Percentiles rank a stretch among this genome's conserved stretches.
phyloP scores from a whole-genome alignment of 2,797 vertebrate species.

The Neosalanx taihuensis region DNA sequence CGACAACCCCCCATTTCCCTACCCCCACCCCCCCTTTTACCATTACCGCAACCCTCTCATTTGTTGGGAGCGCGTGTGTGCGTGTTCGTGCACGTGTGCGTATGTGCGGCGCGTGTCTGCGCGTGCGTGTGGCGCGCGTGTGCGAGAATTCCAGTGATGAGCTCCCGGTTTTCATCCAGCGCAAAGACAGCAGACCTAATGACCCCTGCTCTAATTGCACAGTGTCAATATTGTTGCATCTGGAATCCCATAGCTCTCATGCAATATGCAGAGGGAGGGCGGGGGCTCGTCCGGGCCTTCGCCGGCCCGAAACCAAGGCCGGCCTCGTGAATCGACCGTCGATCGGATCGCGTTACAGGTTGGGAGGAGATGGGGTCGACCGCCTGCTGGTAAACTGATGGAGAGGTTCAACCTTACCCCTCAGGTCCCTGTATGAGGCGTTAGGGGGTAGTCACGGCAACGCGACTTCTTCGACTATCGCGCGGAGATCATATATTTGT shows the following conservation, averaged over 20 bases:
- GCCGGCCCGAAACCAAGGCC: slow-evolving; percentile 30
- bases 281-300: slow-evolving; percentile 42
- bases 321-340: slow-evolving; percentile 25
- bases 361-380: too few species aligned
- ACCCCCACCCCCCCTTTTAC: slow-evolving; percentile 25
- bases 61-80: slow-evolving; percentile 40
- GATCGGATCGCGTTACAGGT: slow-evolving; percentile 35
- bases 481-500: too few species aligned
- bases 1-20: slow-evolving; percentile 17
- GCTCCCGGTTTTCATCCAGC: slow-evolving; percentile 49
- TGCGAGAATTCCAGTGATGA: slow-evolving; percentile 55
- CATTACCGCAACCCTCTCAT: slow-evolving; percentile 62
- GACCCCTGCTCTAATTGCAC: slow-evolving; percentile 71
- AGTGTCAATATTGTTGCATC: slow-evolving; percentile 77
- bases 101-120: neutral
- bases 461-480: too few species aligned
- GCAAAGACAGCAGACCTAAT: slow-evolving; percentile 63
- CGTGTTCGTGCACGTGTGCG: slow-evolving; percentile 26
- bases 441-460: too few species aligned
- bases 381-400: too few species aligned
- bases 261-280: slow-evolving; percentile 60
- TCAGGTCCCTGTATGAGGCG: too few species aligned
- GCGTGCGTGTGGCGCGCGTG: slow-evolving; percentile 12
- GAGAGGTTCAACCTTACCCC: too few species aligned
- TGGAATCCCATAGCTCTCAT: slow-evolving; percentile 68